A percentile compares a stretch with the other conserved stretches of the same genome.
Evolutionary conservation across 1,140 invertebrate species (phyloP).

Genomic region (Camponotus vicinus): DNA sequence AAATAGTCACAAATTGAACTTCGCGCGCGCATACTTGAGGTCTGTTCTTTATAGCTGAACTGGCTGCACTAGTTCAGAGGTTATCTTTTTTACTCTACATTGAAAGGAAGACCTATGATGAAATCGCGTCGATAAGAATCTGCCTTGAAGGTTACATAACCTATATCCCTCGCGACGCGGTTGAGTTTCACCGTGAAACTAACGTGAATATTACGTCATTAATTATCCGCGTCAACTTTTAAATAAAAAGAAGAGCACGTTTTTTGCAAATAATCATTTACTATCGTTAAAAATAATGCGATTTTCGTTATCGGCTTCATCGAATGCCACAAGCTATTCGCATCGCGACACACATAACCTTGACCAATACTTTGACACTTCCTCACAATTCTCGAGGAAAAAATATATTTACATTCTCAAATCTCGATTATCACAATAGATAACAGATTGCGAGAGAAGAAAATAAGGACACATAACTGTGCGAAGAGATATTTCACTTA

Average conservation of each 20-base stretch:
- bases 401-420: too few species aligned
- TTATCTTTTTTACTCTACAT: too few species aligned
- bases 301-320: neutral
- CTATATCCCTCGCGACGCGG: neutral
- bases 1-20: neutral
- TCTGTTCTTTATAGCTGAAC: too few species aligned
- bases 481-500: constrained; percentile 42
- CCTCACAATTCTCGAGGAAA: neutral
- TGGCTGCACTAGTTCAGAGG: too few species aligned
- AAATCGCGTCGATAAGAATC: constrained; percentile 26
- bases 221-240: neutral
- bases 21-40: neutral
- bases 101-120: neutral
- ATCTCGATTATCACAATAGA: neutral
- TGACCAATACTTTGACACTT: neutral
- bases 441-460: neutral
- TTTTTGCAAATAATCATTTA: neutral
- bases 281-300: neutral
- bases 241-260: neutral
- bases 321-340: neutral
- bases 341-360: constrained; percentile 32
- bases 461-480: neutral
- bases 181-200: neutral
- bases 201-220: neutral
- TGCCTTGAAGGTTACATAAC: constrained; percentile 60